phyloP scores from a whole-genome alignment of 2,113 vertebrate genomes.

The Hypocryptadius cinnamomeus region DNA sequence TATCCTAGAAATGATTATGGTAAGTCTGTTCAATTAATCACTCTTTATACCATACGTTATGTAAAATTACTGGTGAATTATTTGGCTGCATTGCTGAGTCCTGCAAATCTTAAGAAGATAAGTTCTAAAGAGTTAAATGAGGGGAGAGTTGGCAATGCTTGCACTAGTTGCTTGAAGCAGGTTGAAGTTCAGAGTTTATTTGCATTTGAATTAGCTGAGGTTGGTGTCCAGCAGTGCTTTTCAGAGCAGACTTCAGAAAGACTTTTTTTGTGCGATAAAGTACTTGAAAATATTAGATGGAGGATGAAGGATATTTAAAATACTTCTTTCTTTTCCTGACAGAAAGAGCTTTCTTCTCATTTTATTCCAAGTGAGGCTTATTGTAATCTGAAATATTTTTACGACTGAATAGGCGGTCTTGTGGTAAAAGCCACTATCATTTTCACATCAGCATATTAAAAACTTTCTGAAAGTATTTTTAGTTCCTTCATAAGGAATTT shows the following conservation, averaged over 20 bases:
- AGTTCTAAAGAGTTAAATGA: constrained; percentile 29
- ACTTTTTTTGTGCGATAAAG: constrained; percentile 14
- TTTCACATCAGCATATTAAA: constrained; percentile 11
- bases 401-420: neutral
- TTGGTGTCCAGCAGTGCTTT: constrained; percentile 25
- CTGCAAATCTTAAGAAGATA: neutral
- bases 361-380: neutral
- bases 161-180: neutral
- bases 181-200: constrained; percentile 45
- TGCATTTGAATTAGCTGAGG: constrained; percentile 58
- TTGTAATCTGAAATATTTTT: constrained; percentile 37
- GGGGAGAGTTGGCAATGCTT: neutral
- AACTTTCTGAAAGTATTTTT: neutral
- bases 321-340: neutral
- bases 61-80: neutral
- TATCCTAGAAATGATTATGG: neutral
- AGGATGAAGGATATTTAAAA: neutral
- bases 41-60: neutral
- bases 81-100: neutral
- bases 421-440: neutral
- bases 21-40: neutral
- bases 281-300: constrained; percentile 27
- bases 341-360: neutral
- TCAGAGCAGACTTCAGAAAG: constrained; percentile 18
- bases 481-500: neutral